phyloP scores from a whole-genome alignment of 2,113 vertebrate genomes.

The Callaeas wilsoni region DNA sequence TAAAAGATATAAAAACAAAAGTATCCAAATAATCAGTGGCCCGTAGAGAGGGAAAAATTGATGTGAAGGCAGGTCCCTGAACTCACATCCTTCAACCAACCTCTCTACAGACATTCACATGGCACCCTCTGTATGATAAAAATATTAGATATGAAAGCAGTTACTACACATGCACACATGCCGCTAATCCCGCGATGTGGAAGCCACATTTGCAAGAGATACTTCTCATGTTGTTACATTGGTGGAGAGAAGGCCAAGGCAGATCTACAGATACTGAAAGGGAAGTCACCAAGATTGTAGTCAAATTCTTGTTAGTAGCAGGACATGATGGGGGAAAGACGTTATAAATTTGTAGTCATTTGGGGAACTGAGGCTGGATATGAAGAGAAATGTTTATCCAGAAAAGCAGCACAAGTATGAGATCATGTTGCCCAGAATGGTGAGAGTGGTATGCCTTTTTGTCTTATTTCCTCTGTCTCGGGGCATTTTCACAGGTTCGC shows the following conservation, averaged over 20 bases:
- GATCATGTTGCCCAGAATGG: neutral
- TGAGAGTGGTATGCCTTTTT: no score
- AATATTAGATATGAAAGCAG: neutral
- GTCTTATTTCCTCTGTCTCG: neutral
- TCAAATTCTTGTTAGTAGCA: neutral
- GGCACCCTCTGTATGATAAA: neutral
- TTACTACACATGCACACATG: neutral
- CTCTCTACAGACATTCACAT: neutral
- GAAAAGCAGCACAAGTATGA: neutral
- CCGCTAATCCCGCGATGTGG: neutral
- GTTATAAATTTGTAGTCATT: neutral
- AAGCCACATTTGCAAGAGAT: neutral
- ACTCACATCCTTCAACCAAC: neutral
- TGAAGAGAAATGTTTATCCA: neutral
- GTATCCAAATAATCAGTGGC: neutral
- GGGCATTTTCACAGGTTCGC: neutral
- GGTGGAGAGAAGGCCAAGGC: neutral
- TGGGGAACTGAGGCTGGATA: neutral
- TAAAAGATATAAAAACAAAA: neutral
- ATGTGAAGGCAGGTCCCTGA: neutral
- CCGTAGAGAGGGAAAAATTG: neutral
- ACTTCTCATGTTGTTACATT: neutral
- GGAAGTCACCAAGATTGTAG: neutral
- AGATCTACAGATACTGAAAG: neutral
- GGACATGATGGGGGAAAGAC: rapidly evolving